Evolutionary conservation across 2,888 invertebrate genomes (phyloP), one percentile per base, ranked within the genome.

Genomic region (Eudasyphora cyanicolor): DNA sequence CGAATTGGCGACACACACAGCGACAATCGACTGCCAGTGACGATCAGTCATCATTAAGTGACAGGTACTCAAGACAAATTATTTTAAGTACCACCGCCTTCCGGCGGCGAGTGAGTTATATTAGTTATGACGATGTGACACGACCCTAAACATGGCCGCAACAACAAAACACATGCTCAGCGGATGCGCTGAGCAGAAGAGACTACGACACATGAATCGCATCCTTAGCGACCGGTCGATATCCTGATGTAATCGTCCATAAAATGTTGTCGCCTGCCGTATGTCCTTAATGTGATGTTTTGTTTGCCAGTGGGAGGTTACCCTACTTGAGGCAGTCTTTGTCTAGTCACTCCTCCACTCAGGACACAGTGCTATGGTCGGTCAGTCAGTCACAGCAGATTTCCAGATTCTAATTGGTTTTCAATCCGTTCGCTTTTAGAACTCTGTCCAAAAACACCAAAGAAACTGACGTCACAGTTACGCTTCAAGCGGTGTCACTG

Each of bases 61-160:
- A 62, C 84, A 85, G 80, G 79, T 79, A 82, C 49, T 64, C 54
- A 21, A 78, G 69, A 17, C 38, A 67, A 42, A 62, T 76, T 51
- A 54, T 86, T 87, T 86, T 85, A 87, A 87, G 88, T 87, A 85
- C 86, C 86, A 85, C 86, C 87, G 89, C 88, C 89, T 87, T 81
- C 85, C 49, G 73, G n/a, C n/a, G n/a, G n/a, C n/a, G n/a, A n/a
- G n/a, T n/a, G n/a, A n/a, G n/a, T n/a, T n/a, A n/a, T n/a, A n/a
- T n/a, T n/a, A 80, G 74, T 80, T 86, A 87, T 89, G 87, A 89
- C 89, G 74, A 79, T 86, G 87, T 89, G 87, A 89, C 89, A 89
- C 88, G 85, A 85, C 60, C 4, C 35, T 69, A 64, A 80, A 81
- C 82, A 82, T 57, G 62, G 80, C 76, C 85, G 79, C 85, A 84